Evolutionary conservation across 2,113 vertebrate genomes (phyloP).

Genomic region (Salvator merianae): DNA sequence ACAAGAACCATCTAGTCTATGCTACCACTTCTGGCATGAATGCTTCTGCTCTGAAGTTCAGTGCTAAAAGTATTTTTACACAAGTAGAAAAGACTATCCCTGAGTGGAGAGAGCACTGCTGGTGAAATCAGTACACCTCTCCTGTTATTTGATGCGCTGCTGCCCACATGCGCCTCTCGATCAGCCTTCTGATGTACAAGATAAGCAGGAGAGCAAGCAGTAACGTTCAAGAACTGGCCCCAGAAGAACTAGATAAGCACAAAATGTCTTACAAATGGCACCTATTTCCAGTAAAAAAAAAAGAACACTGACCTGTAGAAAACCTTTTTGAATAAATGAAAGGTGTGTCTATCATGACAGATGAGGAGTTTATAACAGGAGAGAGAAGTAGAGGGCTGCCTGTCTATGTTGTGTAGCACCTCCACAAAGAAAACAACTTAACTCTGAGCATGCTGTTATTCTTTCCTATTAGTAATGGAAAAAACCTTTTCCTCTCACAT

Average conservation of each 20-base stretch:
- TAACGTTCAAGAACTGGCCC: background rate
- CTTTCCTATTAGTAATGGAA: background rate
- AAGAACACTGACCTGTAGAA: background rate
- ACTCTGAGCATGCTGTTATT: background rate
- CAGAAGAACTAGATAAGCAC: background rate
- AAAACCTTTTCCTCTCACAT: too few species aligned
- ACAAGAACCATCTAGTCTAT: too few species aligned
- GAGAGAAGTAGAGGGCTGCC: background rate
- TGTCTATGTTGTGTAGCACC: background rate
- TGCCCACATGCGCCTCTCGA: background rate
- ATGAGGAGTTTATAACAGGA: too few species aligned
- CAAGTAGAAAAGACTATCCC: too few species aligned
- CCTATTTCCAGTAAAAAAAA: background rate
- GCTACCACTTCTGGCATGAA: too few species aligned
- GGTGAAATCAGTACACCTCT: too few species aligned
- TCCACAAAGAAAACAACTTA: background rate
- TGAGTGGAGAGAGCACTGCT: too few species aligned
- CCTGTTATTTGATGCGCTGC: background rate
- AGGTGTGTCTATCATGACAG: background rate
- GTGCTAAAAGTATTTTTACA: too few species aligned
- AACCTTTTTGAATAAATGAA: background rate
- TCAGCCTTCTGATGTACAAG: too few species aligned
- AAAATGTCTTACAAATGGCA: background rate
- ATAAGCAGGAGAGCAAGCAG: background rate
- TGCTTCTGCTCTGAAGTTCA: background rate